Conservation (phyloP, 2,113 vertebrate species). For the Cyprinodon variegatus region DNA sequence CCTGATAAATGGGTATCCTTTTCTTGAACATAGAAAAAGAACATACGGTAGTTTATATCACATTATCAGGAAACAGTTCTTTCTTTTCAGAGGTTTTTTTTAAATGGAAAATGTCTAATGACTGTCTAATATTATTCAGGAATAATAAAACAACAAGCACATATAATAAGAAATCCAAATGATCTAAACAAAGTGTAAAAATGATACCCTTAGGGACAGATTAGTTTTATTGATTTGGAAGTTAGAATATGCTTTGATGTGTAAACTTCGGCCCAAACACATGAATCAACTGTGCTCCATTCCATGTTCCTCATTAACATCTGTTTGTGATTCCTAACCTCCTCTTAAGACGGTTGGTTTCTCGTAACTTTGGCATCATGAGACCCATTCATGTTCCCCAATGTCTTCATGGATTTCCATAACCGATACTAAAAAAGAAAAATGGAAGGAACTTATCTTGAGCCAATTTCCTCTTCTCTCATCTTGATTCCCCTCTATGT, state of each 20-base stretch:
- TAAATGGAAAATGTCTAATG: not conserved
- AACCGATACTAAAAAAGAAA: conserved; percentile 76
- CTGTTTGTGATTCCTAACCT: not conserved
- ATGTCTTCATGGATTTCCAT: conserved; percentile 71
- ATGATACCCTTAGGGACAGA: not conserved
- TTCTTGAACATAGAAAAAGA: not conserved
- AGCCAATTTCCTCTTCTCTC: conserved; percentile 9
- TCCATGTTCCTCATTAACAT: conserved; percentile 48
- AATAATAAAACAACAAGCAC: not conserved
- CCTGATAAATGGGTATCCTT: not conserved
- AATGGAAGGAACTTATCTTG: conserved; percentile 44
- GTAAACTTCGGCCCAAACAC: not conserved
- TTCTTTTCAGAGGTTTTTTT: not conserved
- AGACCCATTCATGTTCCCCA: conserved; percentile 56
- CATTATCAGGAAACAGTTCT: not conserved
- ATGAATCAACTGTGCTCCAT: conserved; percentile 39
- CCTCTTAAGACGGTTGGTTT: conserved; percentile 37
- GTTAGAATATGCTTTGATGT: not conserved
- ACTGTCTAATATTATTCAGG: not conserved
- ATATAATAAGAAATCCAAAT: not conserved
- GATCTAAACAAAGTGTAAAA: not conserved
- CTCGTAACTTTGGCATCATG: conserved; percentile 71
- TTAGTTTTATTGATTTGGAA: not conserved
- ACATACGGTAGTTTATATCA: not conserved
- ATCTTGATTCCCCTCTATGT: not conserved